Evolutionary conservation across 1,140 invertebrate genomes (phyloP).

Genomic region (Orius insidiosus): DNA sequence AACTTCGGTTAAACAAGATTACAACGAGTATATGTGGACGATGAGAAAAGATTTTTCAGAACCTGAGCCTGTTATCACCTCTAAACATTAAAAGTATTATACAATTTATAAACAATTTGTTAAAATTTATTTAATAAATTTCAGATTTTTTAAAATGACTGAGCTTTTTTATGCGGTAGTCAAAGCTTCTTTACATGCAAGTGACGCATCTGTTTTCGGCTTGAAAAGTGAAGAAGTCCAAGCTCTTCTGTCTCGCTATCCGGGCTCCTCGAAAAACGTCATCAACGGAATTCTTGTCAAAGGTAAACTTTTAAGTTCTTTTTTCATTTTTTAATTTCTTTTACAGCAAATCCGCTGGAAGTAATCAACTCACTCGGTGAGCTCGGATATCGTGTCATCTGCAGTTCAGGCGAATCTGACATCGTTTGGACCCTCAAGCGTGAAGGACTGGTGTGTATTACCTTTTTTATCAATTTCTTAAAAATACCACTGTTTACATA

Average conservation of each 20-base stretch:
- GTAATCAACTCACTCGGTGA: slow-evolving; percentile 54
- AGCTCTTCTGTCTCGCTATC: slow-evolving; percentile 46
- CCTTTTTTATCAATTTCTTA: neutral
- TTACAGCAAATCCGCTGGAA: slow-evolving; percentile 34
- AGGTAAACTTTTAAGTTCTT: slow-evolving; percentile 24
- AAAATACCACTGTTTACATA: neutral
- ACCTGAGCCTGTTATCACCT: slow-evolving; percentile 36
- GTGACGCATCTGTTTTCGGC: slow-evolving; percentile 54
- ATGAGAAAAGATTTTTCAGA: slow-evolving; percentile 74
- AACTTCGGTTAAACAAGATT: slow-evolving; percentile 66
- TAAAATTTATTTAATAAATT: neutral
- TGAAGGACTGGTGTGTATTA: slow-evolving; percentile 28
- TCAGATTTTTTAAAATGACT: slow-evolving; percentile 14
- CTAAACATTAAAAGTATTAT: slow-evolving; percentile 3
- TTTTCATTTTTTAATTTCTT: slow-evolving; percentile 10
- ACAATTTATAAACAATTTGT: neutral
- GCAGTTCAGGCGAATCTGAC: slow-evolving; percentile 57
- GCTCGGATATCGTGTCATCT: slow-evolving; percentile 56
- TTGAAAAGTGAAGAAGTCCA: slow-evolving; percentile 43
- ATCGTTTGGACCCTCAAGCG: slow-evolving; percentile 65
- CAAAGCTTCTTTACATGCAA: slow-evolving; percentile 54
- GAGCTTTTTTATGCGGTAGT: slow-evolving; percentile 48
- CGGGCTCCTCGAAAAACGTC: slow-evolving; percentile 37
- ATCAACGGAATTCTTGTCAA: slow-evolving; percentile 52
- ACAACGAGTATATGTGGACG: slow-evolving; percentile 82